Base-by-base conservation (phyloP, 2,888 invertebrate genomes). In the Phengaris arion region DNA sequence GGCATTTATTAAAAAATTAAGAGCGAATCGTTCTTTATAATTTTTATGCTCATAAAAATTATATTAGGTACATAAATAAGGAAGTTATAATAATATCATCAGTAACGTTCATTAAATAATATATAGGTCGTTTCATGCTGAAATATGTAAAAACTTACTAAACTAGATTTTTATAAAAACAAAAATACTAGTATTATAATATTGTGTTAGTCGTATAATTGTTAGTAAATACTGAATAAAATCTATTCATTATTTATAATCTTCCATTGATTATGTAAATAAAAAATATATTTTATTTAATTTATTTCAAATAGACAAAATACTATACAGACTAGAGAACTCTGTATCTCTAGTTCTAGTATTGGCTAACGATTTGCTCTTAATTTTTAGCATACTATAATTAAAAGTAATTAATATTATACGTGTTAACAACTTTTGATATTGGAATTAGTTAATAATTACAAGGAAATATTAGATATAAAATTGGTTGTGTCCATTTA, bases 401-500 rank as follows among this genome's bases (percentile, higher is more conserved):
- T 10, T 51, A 69, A 15, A 54, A 35, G 46, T 46, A 69, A 15
- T 15, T 15, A 59, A n/a, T 57, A 12, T 57, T 15, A 10, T 22
- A 69, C n/a, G 10, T 69, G 70, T 64, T 64, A 64, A 70, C 1
- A 48, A 70, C 15, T 70, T 70, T 70, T 70, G 70, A 70, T 70
- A 70, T 70, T 70, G 70, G 51, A 15, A 70, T 51, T 15, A 64
- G 64, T 22, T 64, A 22, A 64, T 9, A 10, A n/a, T 15, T 15
- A 70, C 15, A 22, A 51, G n/a, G 48, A 48, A n/a, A 15, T n/a
- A 9, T 55, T 54, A 74, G 55, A n/a, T n/a, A 68, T 74, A 77
- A 77, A 75, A 78, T 74, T 74, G 79, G 79, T 79, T 79, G 79
- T 79, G 79, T 77, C 77, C 78, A 79, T 78, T 77, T 77, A 35